Conservation (phyloP, 2,888 invertebrate species). For the Augiades crinisus region DNA sequence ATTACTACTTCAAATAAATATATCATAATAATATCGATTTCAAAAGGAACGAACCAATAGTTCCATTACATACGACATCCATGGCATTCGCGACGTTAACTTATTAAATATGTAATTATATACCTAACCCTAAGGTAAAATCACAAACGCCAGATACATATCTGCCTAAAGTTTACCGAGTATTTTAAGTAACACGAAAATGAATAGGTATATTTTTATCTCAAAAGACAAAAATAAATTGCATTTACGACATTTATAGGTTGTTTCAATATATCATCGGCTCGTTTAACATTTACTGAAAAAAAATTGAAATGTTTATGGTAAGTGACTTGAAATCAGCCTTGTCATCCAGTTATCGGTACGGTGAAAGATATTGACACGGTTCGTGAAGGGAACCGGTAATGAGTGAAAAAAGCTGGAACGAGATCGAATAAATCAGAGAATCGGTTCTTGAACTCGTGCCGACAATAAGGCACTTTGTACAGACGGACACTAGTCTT, state of each 20-base stretch:
- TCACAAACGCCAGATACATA: too few species aligned
- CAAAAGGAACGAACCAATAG: too few species aligned
- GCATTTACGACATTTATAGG: background rate
- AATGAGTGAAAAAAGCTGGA: conserved; percentile 7
- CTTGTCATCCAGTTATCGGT: conserved; percentile 9
- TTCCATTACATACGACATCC: too few species aligned
- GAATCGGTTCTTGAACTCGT: conserved; percentile 4
- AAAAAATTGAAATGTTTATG: conserved; percentile 22
- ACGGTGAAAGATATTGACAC: conserved; percentile 11
- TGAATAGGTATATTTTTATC: conserved; percentile 2
- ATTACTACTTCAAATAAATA: too few species aligned
- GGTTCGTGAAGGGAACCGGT: conserved; percentile 2
- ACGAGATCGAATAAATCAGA: background rate
- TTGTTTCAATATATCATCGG: conserved; percentile 11
- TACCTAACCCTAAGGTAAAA: too few species aligned
- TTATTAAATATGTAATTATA: too few species aligned
- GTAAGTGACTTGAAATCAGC: conserved; percentile 11
- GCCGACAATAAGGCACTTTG: background rate
- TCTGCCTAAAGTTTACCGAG: background rate
- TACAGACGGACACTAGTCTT: too few species aligned
- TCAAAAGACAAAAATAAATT: background rate
- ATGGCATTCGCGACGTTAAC: too few species aligned
- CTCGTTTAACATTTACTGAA: conserved; percentile 2
- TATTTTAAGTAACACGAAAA: background rate
- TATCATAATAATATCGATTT: too few species aligned